Base-by-base conservation (phyloP, 2,797 vertebrate genomes). In the Hoplostethus mediterraneus region DNA sequence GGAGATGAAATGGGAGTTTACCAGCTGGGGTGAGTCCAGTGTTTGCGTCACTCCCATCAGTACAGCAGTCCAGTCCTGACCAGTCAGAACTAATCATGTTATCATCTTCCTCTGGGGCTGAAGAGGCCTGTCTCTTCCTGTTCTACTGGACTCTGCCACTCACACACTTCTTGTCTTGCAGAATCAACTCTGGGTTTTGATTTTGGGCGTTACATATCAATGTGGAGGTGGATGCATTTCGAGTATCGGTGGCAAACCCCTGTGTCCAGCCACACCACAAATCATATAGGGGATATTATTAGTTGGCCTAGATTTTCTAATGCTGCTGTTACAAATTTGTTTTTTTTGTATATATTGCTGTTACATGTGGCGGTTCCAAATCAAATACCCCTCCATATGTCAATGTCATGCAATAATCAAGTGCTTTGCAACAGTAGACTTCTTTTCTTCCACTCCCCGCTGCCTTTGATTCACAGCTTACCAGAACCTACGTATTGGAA, bases 1-100 rank as follows among this genome's bases (percentile, higher is more conserved):
- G 90, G 98, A 99, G 94, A 99, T 99, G 98, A 99, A 98, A 87
- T 99, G 98, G 98, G 98, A 99, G 86, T 99, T 99, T 90, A 99
- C 98, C 28, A 99, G 98, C 91, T 99, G 98, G 98, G 98, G 98
- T 99, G 92, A 94, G 97, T 95, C 60, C 60, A 36, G 6, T 42
- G 33, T 36, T 30, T 73, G 14, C 59, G 38, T 79, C 67, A 57
- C 61, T 53, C 7, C 51, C 69, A 13, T 67, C 63, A 55, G 57
- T 73, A 64, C 71, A 60, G 44, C 58, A 44, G 67, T 55, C 30
- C 42, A 54, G 62, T 38, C 30, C 38, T 2, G 12, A 57, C 38
- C 69, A 70, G 64, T 84, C 68, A 66, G 56, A 65, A 55, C 30
- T 67, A 80, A 83, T 81, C 40, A 47, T 77, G 57, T 85, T 83